These are phyloP conservation scores for Odontamblyopus lacepedii DNA, from an alignment of 2,797 vertebrate species.

Conservation along the genomic window DNA sequence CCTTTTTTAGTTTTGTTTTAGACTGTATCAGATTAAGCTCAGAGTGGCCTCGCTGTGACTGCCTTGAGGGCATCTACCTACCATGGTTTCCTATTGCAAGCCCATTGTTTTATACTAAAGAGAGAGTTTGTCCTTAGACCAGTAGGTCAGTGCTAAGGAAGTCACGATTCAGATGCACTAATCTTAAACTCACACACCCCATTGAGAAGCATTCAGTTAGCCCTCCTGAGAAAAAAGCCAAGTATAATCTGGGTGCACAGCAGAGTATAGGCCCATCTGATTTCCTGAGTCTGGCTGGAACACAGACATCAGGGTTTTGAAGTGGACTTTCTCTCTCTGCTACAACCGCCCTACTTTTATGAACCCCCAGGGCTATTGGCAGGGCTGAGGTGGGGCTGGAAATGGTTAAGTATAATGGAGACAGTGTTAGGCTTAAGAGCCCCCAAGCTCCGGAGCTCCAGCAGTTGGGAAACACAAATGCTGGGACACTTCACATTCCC, in stretches of 20 bases:
- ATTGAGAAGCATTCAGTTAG: conserved; percentile 52
- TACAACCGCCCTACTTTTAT: conserved; percentile 36
- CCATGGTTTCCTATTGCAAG: conserved; percentile 54
- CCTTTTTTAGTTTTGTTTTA: conserved; percentile 31
- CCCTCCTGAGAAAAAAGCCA: conserved; percentile 27
- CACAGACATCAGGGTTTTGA: conserved; percentile 45
- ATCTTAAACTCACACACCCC: conserved; percentile 50
- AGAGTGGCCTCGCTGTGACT: conserved; percentile 37
- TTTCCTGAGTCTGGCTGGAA: conserved; percentile 57
- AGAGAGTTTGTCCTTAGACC: conserved; percentile 43
- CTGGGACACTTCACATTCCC: conserved; percentile 5
- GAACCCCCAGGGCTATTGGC: conserved; percentile 49
- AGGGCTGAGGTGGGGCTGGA: conserved; percentile 59
- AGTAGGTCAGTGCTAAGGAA: conserved; percentile 50
- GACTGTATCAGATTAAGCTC: conserved; percentile 50
- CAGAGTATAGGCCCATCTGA: conserved; percentile 20
- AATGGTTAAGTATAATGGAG: conserved; percentile 65
- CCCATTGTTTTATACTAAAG: conserved; percentile 34
- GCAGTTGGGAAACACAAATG: conserved; percentile 33
- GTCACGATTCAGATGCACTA: conserved; percentile 59
- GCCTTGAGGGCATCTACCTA: conserved; percentile 37
- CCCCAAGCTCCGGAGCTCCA: conserved; percentile 28
- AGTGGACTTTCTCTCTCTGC: conserved; percentile 38
- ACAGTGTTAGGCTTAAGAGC: conserved; percentile 54
- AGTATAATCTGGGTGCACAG: conserved; percentile 44